phyloP scores from a whole-genome alignment of 2,888 invertebrate species.

The Rhimphoctona megacephalus region DNA sequence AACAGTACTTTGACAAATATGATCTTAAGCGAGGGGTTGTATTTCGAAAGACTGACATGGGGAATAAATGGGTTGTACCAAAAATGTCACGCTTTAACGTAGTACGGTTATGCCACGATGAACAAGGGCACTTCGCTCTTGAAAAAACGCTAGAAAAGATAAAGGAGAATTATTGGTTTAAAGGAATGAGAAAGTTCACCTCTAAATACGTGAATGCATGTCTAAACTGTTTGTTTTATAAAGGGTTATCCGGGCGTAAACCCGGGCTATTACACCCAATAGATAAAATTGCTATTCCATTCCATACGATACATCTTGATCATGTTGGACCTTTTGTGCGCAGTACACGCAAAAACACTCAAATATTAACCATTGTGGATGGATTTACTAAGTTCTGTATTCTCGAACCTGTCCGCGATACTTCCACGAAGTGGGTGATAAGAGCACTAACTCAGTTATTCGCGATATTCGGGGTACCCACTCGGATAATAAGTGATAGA shows the following conservation, averaged over 20 bases:
- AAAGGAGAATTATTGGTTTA: background rate
- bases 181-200: background rate
- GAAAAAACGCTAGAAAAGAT: background rate
- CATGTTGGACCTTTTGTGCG: slow-evolving; percentile 11
- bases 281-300: background rate
- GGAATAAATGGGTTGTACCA: too few species aligned
- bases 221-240: background rate
- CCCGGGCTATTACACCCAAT: slow-evolving; percentile 4
- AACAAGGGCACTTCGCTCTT: background rate
- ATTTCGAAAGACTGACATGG: background rate
- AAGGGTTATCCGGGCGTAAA: background rate
- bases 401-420: background rate
- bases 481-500: background rate
- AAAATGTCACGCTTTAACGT: background rate
- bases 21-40: background rate
- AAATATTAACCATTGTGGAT: background rate
- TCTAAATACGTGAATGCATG: background rate
- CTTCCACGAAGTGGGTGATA: background rate
- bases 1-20: slow-evolving; percentile 34
- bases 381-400: background rate
- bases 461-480: slow-evolving; percentile 9
- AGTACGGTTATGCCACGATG: background rate
- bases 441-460: background rate
- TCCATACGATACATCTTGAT: background rate
- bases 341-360: background rate